phyloP scores from a whole-genome alignment of 2,113 vertebrate genomes.

The Colistium nudipinnis region DNA sequence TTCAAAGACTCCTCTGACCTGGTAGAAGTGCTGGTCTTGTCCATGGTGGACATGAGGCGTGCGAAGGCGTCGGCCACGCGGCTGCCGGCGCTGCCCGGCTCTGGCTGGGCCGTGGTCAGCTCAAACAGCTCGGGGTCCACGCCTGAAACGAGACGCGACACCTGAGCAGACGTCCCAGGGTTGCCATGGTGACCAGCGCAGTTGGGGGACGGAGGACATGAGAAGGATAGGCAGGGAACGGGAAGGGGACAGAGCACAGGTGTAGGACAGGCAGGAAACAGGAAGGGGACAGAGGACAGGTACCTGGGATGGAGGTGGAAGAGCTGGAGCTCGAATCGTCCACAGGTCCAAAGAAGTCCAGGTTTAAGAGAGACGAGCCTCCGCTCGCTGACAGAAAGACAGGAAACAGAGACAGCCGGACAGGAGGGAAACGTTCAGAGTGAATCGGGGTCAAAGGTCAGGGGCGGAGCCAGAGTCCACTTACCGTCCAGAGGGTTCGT shows the following conservation, averaged over 20 bases:
- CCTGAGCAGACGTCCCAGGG: too few relatives aligned
- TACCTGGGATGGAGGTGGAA: conserved; percentile 97
- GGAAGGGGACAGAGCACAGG: not conserved
- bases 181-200: too few relatives aligned
- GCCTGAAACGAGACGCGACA: conserved; percentile 72
- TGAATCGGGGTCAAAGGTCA: conserved; percentile 12
- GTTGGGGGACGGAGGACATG: too few relatives aligned
- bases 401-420: conserved; percentile 33
- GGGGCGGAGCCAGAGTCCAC: conserved; percentile 67
- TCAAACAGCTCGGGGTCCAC: conserved; percentile 98
- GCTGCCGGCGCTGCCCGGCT: conserved; percentile 82
- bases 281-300: conserved; percentile 83
- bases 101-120: conserved; percentile 95
- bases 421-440: conserved; percentile 11
- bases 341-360: conserved; percentile 99
- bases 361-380: conserved; percentile 99
- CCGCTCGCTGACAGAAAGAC: conserved; percentile 86
- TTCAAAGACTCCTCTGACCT: conserved; percentile 84
- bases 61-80: conserved; percentile 93
- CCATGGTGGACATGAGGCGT: conserved; percentile 95
- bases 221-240: not conserved
- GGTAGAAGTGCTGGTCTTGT: conserved; percentile 95
- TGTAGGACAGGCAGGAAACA: not conserved
- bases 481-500: conserved; percentile 99
- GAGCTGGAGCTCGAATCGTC: conserved; percentile 96